Evolutionary conservation across 2,113 vertebrate genomes (phyloP).

Genomic region (Cinclus cinclus): DNA sequence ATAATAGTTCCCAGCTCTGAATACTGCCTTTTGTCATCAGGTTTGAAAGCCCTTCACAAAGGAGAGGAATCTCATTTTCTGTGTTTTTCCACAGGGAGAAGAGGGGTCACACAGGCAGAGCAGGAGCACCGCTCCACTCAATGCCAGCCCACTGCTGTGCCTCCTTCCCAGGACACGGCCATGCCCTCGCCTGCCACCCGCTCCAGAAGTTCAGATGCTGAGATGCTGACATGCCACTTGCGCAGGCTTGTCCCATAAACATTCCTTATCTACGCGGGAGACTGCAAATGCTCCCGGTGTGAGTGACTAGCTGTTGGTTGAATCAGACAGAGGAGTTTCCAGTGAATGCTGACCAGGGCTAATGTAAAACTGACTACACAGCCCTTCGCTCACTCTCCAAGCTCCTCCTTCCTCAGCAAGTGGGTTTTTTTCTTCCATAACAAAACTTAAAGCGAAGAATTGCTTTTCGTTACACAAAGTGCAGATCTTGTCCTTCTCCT

Average conservation of each 20-base stretch:
- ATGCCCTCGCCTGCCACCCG: neutral
- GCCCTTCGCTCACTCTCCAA: neutral
- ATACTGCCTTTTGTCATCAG: conserved; percentile 56
- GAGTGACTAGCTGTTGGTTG: neutral
- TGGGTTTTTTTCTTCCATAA: neutral
- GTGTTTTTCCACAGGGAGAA: conserved; percentile 45
- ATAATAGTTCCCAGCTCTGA: conserved; percentile 49
- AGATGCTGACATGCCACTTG: neutral
- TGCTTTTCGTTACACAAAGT: neutral
- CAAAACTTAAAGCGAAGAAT: neutral
- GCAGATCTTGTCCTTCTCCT: conserved; percentile 31
- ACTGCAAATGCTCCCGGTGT: neutral
- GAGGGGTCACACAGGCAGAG: neutral
- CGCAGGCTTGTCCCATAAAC: neutral
- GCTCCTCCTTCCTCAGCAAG: neutral
- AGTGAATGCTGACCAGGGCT: neutral
- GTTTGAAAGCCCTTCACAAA: conserved; percentile 58
- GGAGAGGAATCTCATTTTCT: conserved; percentile 61
- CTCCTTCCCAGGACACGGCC: neutral
- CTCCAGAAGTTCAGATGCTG: neutral
- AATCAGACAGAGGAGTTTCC: neutral
- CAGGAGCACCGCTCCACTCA: neutral
- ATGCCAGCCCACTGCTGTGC: neutral
- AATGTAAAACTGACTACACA: neutral
- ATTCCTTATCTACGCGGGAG: neutral